phyloP scores from a whole-genome alignment of 2,888 invertebrate genomes.

The Apocheima hispidaria region DNA sequence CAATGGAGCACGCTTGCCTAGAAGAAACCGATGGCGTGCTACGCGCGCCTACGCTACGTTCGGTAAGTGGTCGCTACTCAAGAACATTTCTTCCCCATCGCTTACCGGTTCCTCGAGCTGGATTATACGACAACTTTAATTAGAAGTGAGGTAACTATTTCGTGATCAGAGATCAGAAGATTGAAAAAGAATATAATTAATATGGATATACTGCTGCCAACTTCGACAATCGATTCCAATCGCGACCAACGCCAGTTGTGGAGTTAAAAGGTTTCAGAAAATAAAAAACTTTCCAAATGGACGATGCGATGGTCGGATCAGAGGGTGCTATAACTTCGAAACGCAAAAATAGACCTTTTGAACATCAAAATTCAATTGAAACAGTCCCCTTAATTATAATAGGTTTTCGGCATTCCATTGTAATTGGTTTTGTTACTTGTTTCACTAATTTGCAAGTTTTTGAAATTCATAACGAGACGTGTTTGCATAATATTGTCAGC shows the following conservation, averaged over 20 bases:
- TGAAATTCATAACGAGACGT: conserved; percentile 13
- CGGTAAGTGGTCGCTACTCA: too few species aligned
- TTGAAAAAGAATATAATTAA: conserved; percentile 3
- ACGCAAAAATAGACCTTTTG: conserved; percentile 29
- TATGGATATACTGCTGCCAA: conserved; percentile 5
- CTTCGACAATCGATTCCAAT: conserved; percentile 28
- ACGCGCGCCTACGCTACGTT: too few species aligned
- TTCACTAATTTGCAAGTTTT: conserved; percentile 23
- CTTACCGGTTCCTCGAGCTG: too few species aligned
- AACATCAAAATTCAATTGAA: conserved; percentile 20
- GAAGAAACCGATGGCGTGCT: too few species aligned
- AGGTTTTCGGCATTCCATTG: conserved; percentile 15
- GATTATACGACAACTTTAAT: too few species aligned
- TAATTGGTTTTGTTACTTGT: conserved; percentile 23
- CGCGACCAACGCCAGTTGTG: conserved; percentile 13
- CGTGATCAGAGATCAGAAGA: neutral
- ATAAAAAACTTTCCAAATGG: conserved; percentile 32
- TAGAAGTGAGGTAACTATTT: neutral
- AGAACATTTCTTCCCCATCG: too few species aligned
- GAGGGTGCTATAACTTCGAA: conserved; percentile 33
- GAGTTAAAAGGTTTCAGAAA: conserved; percentile 35
- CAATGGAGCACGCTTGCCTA: too few species aligned
- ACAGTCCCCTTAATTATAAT: conserved; percentile 28
- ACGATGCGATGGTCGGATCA: conserved; percentile 32
- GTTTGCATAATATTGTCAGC: conserved; percentile 11